phyloP scores from a whole-genome alignment of 1,140 invertebrate species.

The Probaryconus sp. region DNA sequence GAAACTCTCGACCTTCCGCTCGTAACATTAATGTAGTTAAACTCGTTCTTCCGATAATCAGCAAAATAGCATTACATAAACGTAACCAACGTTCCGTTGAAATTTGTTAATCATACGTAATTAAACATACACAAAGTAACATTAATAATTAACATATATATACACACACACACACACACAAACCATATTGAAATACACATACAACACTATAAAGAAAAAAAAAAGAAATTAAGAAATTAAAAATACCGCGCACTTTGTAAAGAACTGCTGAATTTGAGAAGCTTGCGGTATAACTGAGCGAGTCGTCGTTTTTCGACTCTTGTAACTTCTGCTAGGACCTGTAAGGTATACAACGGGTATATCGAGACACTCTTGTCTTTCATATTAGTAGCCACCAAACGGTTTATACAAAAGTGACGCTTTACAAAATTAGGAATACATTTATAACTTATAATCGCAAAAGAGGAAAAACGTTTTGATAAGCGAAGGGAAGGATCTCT shows the following conservation, averaged over 20 bases:
- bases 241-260: constrained; percentile 45
- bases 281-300: constrained; percentile 53
- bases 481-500: constrained; percentile 61
- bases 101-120: constrained; percentile 44
- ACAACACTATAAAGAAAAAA: constrained; percentile 28
- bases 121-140: too few species aligned
- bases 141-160: too few species aligned
- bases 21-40: constrained; percentile 16
- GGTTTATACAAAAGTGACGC: constrained; percentile 65
- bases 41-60: constrained; percentile 55
- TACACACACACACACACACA: constrained; percentile 23
- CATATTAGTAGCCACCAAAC: constrained; percentile 63
- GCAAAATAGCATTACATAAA: constrained; percentile 49
- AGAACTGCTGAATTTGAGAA: constrained; percentile 65
- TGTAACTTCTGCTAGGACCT: constrained; percentile 47
- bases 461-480: constrained; percentile 31
- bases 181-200: constrained; percentile 3
- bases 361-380: constrained; percentile 66
- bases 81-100: constrained; percentile 35
- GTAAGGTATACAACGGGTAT: constrained; percentile 60
- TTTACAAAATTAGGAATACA: constrained; percentile 64
- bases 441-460: constrained; percentile 49
- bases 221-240: constrained; percentile 18
- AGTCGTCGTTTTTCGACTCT: constrained; percentile 18
- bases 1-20: background rate